Base-by-base conservation (phyloP, 2,797 vertebrate genomes). In the Acipenser oxyrinchus region DNA sequence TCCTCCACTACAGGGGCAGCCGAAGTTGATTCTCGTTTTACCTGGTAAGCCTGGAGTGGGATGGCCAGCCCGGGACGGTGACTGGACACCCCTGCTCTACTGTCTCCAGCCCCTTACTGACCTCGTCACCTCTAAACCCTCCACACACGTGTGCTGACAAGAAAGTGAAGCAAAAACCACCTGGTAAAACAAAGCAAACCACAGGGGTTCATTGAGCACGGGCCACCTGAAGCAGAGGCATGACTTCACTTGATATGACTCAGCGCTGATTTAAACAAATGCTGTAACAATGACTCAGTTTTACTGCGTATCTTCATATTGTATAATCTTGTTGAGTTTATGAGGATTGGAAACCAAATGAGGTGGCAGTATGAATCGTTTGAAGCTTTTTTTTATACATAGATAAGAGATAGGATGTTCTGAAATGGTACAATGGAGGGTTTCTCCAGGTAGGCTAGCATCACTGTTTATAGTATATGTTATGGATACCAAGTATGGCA, bases 351-450 rank as follows among this genome's bases (percentile, higher is more conserved):
- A 63, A 72, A 57, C 2, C 7, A 9, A 66, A 63, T 0, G 0
- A 6, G 59, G 11, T 18, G 0, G 49, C 67, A 59, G 23, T 15
- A 11, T 23, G 52, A 0, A 4, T 63, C 6, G 0, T 60, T 10
- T 8, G 23, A 37, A 1, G 0, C 2, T 4, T 0, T 62, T 68
- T n/a, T n/a, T n/a, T 23, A 8, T 67, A 49, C 18, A 0, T 0
- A 1, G 50, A 13, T 57, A 71, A 71, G 70, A 51, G 55, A 55
- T 50, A 61, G 64, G 51, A 7, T 1, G 7, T 51, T 51, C 52
- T 62, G 15, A 57, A 59, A 55, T 62, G 18, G 60, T 0, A 67
- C 51, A 62, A 60, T 6, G 60, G 13, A 1, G 7, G 62, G 4
- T 18, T 0, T 52, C 66, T 65, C 7, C 51, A 1, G 0, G 65